Conservation (phyloP, 2,888 invertebrate species). For the Isoperla grammatica region DNA sequence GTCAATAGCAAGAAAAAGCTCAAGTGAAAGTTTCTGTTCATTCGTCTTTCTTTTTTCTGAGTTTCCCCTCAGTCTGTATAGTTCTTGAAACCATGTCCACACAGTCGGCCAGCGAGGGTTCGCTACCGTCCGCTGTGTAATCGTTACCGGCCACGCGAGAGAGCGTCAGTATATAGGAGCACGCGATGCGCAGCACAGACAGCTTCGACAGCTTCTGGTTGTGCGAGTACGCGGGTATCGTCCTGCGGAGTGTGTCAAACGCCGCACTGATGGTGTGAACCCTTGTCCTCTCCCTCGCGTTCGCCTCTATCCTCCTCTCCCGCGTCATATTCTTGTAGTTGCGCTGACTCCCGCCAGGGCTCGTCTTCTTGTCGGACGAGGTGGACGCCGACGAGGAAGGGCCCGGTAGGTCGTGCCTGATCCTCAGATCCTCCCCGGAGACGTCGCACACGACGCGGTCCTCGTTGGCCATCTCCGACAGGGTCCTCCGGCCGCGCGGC, state of each 20-base stretch:
- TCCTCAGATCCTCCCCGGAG: slow-evolving; percentile 4
- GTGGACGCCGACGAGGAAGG: slow-evolving; percentile 22
- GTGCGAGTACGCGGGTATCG: slow-evolving; percentile 87
- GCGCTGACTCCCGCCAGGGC: slow-evolving; percentile 50
- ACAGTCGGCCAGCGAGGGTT: slow-evolving; percentile 64
- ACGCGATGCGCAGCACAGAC: slow-evolving; percentile 87
- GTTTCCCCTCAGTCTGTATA: slow-evolving; percentile 86
- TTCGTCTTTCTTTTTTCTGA: slow-evolving; percentile 80
- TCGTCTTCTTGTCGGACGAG: slow-evolving; percentile 26
- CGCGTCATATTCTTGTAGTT: slow-evolving; percentile 96
- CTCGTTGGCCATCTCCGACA: slow-evolving; percentile 17
- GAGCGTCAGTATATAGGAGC: slow-evolving; percentile 86
- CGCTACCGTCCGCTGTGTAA: slow-evolving; percentile 54
- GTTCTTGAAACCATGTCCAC: slow-evolving; percentile 86
- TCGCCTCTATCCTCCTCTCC: slow-evolving; percentile 88
- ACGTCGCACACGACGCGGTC: slow-evolving; percentile 8
- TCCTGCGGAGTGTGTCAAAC: slow-evolving; percentile 77
- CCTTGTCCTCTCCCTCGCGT: slow-evolving; percentile 85
- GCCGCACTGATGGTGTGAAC: slow-evolving; percentile 96
- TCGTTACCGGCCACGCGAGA: slow-evolving; percentile 69
- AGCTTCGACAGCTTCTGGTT: slow-evolving; percentile 91
- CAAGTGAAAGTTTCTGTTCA: slow-evolving; percentile 33
- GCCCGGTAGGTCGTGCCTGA: slow-evolving; percentile 2
- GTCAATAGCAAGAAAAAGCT: too few relatives aligned
- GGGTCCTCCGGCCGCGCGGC: background rate